Percentiles rank a stretch among this genome's conserved stretches.
Evolutionary conservation across 2,888 invertebrate genomes (phyloP).

Genomic region (Tipula confusa): DNA sequence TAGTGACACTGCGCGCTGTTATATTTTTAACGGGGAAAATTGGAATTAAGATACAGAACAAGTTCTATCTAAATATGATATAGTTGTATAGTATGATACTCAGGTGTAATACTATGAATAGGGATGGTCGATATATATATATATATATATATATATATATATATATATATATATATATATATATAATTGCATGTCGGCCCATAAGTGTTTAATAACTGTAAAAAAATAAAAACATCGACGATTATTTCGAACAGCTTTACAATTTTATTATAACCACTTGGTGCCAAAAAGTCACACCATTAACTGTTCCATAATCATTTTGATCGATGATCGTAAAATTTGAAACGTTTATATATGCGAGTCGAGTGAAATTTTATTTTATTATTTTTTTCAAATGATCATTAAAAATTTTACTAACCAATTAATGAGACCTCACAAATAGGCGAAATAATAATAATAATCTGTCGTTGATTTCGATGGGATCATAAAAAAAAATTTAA

Average conservation of each 20-base stretch:
- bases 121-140: no score
- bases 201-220: no score
- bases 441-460: background rate
- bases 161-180: no score
- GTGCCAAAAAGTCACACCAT: conserved; percentile 8
- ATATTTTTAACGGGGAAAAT: no score
- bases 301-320: background rate
- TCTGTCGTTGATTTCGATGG: background rate
- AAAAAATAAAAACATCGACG: no score
- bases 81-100: no score
- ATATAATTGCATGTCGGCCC: no score
- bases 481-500: background rate
- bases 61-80: background rate
- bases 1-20: no score
- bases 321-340: conserved; percentile 25
- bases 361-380: no score
- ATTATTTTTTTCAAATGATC: background rate
- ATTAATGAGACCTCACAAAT: conserved; percentile 6
- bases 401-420: background rate
- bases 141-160: no score
- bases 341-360: background rate
- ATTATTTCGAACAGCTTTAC: no score
- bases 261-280: background rate
- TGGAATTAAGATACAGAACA: background rate
- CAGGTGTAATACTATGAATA: no score